phyloP scores from a whole-genome alignment of 2,888 invertebrate species.

The Drosophila quinaria region DNA sequence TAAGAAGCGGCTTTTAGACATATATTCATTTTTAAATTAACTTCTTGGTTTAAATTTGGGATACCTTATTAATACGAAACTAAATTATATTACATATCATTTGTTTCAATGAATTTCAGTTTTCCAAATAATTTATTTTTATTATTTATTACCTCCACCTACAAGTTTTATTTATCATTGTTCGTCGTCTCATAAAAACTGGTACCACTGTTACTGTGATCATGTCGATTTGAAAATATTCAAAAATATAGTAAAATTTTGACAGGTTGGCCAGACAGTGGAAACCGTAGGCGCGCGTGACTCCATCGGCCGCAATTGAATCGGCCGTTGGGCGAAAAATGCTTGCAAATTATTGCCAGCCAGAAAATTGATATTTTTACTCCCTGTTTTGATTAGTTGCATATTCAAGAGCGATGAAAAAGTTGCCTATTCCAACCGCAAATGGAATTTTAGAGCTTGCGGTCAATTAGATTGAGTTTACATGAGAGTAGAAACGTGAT shows the following conservation, averaged over 20 bases:
- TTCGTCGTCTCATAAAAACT: too few relatives aligned
- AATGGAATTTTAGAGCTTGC: slow-evolving; percentile 75
- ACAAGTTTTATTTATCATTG: too few relatives aligned
- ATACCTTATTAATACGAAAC: too few relatives aligned
- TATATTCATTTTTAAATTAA: too few relatives aligned
- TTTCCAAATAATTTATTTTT: too few relatives aligned
- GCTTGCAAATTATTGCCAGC: slow-evolving; percentile 67
- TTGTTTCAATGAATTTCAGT: too few relatives aligned
- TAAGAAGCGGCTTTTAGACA: too few relatives aligned
- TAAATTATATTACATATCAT: too few relatives aligned
- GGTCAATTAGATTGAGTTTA: slow-evolving; percentile 64
- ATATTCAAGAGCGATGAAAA: slow-evolving; percentile 64
- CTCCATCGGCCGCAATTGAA: slow-evolving; percentile 66
- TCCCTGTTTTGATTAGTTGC: slow-evolving; percentile 23
- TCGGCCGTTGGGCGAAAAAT: slow-evolving; percentile 64
- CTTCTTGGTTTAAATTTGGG: too few relatives aligned
- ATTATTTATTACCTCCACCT: too few relatives aligned
- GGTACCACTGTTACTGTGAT: slow-evolving; percentile 34
- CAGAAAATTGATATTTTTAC: slow-evolving; percentile 56
- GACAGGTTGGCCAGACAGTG: slow-evolving; percentile 51
- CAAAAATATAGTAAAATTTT: slow-evolving; percentile 49
- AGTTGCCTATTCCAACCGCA: slow-evolving; percentile 67
- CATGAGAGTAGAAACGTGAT: neutral
- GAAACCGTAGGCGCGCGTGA: too few relatives aligned
- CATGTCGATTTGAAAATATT: slow-evolving; percentile 40